Evolutionary conservation across 2,888 invertebrate genomes (phyloP), one percentile per base, ranked within the genome.

Genomic region (Sarcophaga carnaria): DNA sequence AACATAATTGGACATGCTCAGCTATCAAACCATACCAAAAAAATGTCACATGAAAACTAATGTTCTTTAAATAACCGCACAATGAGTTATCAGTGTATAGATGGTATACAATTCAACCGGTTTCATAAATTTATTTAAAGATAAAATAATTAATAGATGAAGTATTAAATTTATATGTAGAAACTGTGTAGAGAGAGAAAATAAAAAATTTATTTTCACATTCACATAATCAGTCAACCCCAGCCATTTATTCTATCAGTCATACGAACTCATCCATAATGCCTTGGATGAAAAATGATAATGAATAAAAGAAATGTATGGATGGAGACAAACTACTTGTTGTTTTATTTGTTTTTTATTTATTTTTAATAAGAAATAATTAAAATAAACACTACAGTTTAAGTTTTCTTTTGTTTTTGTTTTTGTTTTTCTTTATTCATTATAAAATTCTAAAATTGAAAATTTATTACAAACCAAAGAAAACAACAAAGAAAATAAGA

Each of bases 101-200:
- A 83, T 83, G 74, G 45, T 37, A 69, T 63, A 10, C 17, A 37
- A 74, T 63, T 79, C 70, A 79, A 83, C 74, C 64, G 70, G 69
- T 84, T 84, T 79, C 62, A 63, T 83, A 74, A 14, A 14, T 78
- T 62, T 74, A 54, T 83, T 78, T 49, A 70, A 80, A 84, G 84
- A 84, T 80, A 80, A 76, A 75, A 75, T 54, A 76, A 66, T 76
- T 64, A 80, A 76, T 71, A 80, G 10, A 63, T 37, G n/a, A 80
- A 54, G 70, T 75, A 75, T 49, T 54, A 75, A 71, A 80, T 76
- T 63, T 72, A 72, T 69, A 62, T 74, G 49, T 76, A 76, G 2
- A n/a, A 54, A 54, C 54, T 54, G 54, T 54, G 17, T 12, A 54
- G 5, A 12, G 12, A 54, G 37, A 37, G 37, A 64, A 76, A 63